These are phyloP conservation scores for Eurystomus gularis DNA, from an alignment of 2,113 vertebrate species.

Conservation along the genomic window DNA sequence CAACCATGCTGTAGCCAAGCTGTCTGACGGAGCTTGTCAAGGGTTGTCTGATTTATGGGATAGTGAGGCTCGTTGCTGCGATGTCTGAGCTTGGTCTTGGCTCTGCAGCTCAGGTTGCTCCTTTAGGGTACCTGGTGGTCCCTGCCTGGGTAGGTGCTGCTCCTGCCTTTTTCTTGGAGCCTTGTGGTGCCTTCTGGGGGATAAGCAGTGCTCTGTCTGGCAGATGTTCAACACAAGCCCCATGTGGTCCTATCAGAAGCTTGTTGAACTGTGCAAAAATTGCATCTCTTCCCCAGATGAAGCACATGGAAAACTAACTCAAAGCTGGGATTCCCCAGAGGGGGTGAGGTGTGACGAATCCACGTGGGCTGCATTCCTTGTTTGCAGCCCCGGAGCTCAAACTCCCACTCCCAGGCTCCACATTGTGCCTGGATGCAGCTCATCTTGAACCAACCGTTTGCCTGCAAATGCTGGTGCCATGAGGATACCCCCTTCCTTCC, in stretches of 20 bases:
- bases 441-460: fast-evolving
- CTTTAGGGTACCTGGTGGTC: not conserved
- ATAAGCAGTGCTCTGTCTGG: not conserved
- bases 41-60: not conserved
- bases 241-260: fast-evolving
- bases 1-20: fast-evolving
- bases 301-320: not conserved
- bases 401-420: not conserved
- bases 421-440: not conserved
- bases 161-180: not conserved
- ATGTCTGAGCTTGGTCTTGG: not conserved
- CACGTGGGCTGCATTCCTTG: fast-evolving
- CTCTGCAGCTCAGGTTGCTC: not conserved
- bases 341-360: not conserved
- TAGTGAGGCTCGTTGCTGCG: not conserved
- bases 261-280: not conserved
- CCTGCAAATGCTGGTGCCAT: fast-evolving
- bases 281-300: not conserved
- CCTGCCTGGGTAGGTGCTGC: not conserved
- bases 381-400: not conserved
- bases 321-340: not conserved
- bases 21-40: not conserved
- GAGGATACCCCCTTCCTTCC: not conserved
- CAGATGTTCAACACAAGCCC: not conserved
- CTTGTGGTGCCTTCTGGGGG: not conserved